phyloP scores from a whole-genome alignment of 2,888 invertebrate genomes.

The Tachystola acroxantha region DNA sequence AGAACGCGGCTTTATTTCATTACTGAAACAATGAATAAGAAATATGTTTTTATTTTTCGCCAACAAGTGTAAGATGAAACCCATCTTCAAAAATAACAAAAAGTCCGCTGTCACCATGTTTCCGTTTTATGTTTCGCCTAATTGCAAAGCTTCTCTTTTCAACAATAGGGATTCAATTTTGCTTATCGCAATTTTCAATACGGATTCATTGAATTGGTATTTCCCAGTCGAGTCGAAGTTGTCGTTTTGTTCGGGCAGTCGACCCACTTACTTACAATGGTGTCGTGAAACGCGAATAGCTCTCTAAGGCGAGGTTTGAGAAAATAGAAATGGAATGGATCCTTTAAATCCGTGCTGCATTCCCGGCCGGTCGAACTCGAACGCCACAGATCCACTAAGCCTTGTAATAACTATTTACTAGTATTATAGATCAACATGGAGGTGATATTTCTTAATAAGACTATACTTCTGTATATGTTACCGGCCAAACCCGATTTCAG shows the following conservation, averaged over 20 bases:
- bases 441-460: no score
- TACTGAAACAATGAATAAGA: constrained; percentile 36
- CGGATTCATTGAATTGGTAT: constrained; percentile 12
- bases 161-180: constrained; percentile 10
- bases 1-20: constrained; percentile 44
- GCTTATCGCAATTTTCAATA: constrained; percentile 13
- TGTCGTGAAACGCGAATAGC: constrained; percentile 31
- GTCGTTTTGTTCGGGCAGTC: constrained; percentile 27
- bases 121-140: neutral
- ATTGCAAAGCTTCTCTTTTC: constrained; percentile 2
- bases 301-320: constrained; percentile 29
- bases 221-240: constrained; percentile 18
- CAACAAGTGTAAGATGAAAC: neutral
- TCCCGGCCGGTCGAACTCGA: constrained; percentile 5
- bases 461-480: no score
- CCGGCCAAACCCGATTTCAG: no score
- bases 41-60: constrained; percentile 37
- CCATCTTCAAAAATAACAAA: neutral
- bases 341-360: constrained; percentile 35
- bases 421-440: no score
- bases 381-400: constrained; percentile 2
- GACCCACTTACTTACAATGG: constrained; percentile 40
- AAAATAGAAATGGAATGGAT: constrained; percentile 49
- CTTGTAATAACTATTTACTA: no score
- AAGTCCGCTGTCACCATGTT: neutral